Evolutionary conservation across 2,888 invertebrate genomes (phyloP).

Genomic region (Mesopsocus fuscifrons): DNA sequence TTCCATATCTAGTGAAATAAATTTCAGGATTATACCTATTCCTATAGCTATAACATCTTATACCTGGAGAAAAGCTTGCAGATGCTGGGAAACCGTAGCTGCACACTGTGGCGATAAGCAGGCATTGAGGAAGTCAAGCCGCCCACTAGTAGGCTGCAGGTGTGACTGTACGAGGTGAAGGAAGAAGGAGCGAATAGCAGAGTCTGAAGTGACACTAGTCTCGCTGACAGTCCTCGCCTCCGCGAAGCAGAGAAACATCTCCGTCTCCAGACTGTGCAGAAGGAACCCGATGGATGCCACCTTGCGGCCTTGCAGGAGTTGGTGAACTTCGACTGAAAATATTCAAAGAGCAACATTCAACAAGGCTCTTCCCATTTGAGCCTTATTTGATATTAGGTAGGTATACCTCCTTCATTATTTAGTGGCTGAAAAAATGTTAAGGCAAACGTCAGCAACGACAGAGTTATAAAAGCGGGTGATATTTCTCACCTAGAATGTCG

Average conservation of each 20-base stretch:
- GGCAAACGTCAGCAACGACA: too few species aligned
- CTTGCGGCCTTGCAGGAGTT: conserved; percentile 15
- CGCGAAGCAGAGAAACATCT: conserved; percentile 22
- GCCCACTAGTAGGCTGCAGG: conserved; percentile 9
- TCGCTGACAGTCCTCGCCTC: conserved; percentile 22
- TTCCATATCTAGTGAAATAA: too few species aligned
- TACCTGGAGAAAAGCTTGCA: conserved; percentile 18
- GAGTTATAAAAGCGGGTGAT: too few species aligned
- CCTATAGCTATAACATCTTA: too few species aligned
- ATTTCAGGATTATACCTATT: too few species aligned
- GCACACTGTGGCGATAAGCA: too few species aligned
- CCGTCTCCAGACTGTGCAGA: conserved; percentile 22
- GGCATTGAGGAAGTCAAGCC: conserved; percentile 18
- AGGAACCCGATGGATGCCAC: conserved; percentile 23
- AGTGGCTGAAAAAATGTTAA: too few species aligned
- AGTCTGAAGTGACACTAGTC: conserved; percentile 20
- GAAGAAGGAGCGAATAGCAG: conserved; percentile 21
- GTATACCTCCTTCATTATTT: too few species aligned
- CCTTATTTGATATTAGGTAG: too few species aligned
- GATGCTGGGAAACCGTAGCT: conserved; percentile 12
- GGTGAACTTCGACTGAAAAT: conserved; percentile 13
- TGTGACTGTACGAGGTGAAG: conserved; percentile 18
- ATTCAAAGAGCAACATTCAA: background rate
- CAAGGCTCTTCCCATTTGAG: too few species aligned
- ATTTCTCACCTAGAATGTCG: conserved; percentile 21